Evolutionary conservation across 2,113 vertebrate genomes (phyloP).

Genomic region (Phyllopteryx taeniolatus): DNA sequence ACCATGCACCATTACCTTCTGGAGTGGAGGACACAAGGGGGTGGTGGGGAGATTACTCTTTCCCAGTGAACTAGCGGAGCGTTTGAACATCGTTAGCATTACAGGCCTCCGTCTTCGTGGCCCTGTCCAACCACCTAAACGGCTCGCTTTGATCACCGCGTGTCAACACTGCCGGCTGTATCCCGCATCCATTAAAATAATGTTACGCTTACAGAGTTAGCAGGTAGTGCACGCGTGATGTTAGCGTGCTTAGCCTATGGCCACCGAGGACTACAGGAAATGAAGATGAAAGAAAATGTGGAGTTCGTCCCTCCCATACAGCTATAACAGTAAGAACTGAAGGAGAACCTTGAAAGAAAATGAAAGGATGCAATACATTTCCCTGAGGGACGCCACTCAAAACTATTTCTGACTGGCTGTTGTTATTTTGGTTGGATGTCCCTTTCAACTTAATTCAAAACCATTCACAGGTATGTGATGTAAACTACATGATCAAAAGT

Average conservation of each 20-base stretch:
- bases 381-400: neutral
- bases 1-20: slow-evolving; percentile 74
- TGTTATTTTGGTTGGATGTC: neutral
- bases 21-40: slow-evolving; percentile 56
- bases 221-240: slow-evolving; percentile 55
- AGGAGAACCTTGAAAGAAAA: neutral
- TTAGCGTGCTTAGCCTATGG: slow-evolving; percentile 33
- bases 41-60: slow-evolving; percentile 66
- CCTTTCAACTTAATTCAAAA: neutral
- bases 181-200: slow-evolving; percentile 56
- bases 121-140: slow-evolving; percentile 74
- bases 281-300: slow-evolving; percentile 60
- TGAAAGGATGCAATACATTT: neutral
- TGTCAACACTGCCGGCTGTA: slow-evolving; percentile 3
- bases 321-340: neutral
- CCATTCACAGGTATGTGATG: neutral
- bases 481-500: no score
- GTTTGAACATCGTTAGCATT: slow-evolving; percentile 80
- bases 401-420: neutral
- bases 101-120: slow-evolving; percentile 76
- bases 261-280: slow-evolving; percentile 24
- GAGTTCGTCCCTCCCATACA: neutral
- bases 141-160: slow-evolving; percentile 71
- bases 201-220: slow-evolving; percentile 75
- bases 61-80: slow-evolving; percentile 70